These are phyloP conservation scores for Muscicapa adusta DNA, from an alignment of 2,113 vertebrate genomes.

Conservation along the genomic window DNA sequence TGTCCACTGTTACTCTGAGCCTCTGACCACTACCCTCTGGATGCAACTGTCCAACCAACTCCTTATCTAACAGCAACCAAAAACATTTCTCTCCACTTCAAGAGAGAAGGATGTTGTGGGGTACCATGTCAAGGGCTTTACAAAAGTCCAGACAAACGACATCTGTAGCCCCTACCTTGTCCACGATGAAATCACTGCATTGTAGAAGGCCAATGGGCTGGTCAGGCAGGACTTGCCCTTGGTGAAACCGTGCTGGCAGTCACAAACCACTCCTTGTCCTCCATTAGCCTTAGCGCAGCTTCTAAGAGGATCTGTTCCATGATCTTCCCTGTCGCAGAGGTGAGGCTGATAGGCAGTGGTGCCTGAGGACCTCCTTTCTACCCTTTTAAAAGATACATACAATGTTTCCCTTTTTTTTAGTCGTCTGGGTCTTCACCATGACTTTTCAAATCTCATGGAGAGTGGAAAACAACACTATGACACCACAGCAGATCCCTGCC, in stretches of 20 bases:
- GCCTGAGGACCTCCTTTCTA: neutral
- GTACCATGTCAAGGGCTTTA: neutral
- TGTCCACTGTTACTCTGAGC: neutral
- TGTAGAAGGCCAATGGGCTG: neutral
- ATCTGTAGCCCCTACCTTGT: too few species aligned
- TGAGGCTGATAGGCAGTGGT: neutral
- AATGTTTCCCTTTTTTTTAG: neutral
- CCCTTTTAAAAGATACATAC: neutral
- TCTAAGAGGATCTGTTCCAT: neutral
- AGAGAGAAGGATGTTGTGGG: neutral
- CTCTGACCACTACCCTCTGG: too few species aligned
- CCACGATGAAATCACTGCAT: too few species aligned
- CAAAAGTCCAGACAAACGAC: neutral
- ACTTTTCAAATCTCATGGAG: neutral
- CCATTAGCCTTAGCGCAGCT: neutral
- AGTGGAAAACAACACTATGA: neutral
- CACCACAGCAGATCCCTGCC: neutral
- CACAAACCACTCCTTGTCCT: neutral
- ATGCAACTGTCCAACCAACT: neutral
- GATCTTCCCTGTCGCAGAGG: neutral
- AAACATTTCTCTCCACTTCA: neutral
- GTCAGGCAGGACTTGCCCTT: neutral
- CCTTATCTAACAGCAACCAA: neutral
- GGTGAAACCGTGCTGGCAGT: neutral
- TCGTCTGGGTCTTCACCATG: neutral